Conservation (phyloP, 2,797 vertebrate species). For the Sebastes trivittatus region DNA sequence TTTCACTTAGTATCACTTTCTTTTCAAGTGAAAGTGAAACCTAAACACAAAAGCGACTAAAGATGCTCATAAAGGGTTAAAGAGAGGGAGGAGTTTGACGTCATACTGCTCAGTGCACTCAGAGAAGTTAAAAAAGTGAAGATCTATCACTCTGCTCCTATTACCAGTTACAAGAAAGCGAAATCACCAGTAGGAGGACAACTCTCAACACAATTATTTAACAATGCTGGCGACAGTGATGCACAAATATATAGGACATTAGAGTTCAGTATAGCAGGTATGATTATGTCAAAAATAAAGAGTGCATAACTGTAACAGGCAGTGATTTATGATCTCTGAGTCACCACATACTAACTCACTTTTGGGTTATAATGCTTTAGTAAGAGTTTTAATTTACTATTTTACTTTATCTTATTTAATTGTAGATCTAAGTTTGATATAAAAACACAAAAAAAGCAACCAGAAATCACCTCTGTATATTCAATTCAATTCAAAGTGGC, state of each 20-base stretch:
- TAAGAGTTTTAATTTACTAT: no score
- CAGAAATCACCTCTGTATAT: no score
- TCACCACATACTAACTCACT: not conserved
- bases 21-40: not conserved
- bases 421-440: not conserved
- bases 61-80: not conserved
- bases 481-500: no score
- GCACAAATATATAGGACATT: no score
- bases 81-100: not conserved
- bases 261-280: not conserved
- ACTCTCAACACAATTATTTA: not conserved
- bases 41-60: not conserved
- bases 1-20: not conserved
- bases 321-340: not conserved
- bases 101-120: not conserved
- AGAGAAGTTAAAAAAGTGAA: not conserved
- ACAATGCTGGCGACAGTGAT: not conserved
- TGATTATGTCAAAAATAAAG: not conserved
- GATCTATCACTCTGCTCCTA: constrained; percentile 34
- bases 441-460: not conserved
- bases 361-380: not conserved
- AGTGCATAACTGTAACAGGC: not conserved
- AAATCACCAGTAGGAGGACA: not conserved
- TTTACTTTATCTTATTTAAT: not conserved
- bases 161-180: not conserved